Conservation (phyloP, 1,140 invertebrate species). For the Macrobrachium rosenbergii region DNA sequence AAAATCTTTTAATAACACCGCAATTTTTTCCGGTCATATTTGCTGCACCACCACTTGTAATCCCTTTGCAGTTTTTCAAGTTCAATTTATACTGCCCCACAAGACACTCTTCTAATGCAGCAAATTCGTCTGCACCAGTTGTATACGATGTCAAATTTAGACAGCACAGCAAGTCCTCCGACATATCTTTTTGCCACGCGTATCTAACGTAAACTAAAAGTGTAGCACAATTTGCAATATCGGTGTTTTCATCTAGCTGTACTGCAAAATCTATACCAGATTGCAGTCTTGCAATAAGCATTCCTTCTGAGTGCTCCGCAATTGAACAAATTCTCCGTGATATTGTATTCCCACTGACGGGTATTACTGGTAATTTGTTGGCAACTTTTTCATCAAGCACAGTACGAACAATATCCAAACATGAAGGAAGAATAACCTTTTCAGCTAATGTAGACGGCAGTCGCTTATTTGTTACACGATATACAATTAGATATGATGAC, state of each 20-base stretch:
- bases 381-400: not conserved
- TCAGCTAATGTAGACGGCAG: not conserved
- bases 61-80: not conserved
- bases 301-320: not conserved
- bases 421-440: not conserved
- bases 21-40: conserved; percentile 7
- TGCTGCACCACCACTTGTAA: not conserved
- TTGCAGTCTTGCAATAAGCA: too few species aligned
- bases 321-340: not conserved
- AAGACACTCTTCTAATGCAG: not conserved
- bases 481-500: not conserved
- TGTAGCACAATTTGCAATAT: too few species aligned
- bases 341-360: not conserved
- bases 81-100: not conserved
- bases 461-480: not conserved
- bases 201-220: too few species aligned
- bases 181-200: not conserved
- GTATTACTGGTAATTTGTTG: not conserved
- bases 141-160: not conserved
- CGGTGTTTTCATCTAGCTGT: too few species aligned
- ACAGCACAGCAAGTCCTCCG: not conserved
- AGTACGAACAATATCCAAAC: not conserved
- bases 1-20: conserved; percentile 7
- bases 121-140: not conserved
- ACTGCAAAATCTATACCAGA: too few species aligned